Evolutionary conservation across 2,888 invertebrate species (phyloP).

Genomic region (Eupithecia vulgata): DNA sequence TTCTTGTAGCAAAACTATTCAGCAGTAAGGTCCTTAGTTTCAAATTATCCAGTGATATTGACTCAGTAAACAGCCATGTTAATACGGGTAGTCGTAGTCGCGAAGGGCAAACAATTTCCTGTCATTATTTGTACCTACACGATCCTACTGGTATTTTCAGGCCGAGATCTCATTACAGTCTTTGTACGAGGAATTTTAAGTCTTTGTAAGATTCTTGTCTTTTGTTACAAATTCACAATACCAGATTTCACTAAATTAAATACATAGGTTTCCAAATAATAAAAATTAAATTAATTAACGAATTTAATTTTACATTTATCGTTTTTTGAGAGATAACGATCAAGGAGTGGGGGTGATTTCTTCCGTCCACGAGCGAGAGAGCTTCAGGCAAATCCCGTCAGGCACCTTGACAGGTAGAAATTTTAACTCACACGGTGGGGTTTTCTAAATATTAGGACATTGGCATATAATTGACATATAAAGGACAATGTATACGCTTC

Average conservation of each 20-base stretch:
- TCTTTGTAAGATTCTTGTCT: background rate
- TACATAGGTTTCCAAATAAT: background rate
- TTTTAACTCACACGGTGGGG: background rate
- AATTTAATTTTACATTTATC: background rate
- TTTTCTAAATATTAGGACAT: background rate
- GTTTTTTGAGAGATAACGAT: too few relatives aligned
- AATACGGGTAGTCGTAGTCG: constrained; percentile 28
- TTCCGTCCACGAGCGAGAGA: too few relatives aligned
- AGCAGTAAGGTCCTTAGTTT: constrained; percentile 25
- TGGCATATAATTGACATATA: too few relatives aligned
- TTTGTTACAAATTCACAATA: background rate
- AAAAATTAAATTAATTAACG: background rate
- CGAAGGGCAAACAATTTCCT: constrained; percentile 30
- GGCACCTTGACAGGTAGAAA: background rate
- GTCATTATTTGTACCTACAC: constrained; percentile 25
- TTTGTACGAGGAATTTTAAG: constrained; percentile 7
- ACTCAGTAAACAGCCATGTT: constrained; percentile 32
- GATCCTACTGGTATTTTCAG: constrained; percentile 30
- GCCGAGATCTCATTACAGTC: constrained; percentile 16
- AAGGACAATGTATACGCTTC: too few relatives aligned
- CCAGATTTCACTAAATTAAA: background rate
- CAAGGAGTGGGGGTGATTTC: too few relatives aligned
- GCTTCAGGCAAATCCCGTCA: background rate
- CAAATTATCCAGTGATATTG: constrained; percentile 36
- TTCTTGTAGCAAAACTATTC: constrained; percentile 18